Evolutionary conservation across 92 coral and sea anemone genomes (phyloP).

Genomic region (Palythoa grandis): DNA sequence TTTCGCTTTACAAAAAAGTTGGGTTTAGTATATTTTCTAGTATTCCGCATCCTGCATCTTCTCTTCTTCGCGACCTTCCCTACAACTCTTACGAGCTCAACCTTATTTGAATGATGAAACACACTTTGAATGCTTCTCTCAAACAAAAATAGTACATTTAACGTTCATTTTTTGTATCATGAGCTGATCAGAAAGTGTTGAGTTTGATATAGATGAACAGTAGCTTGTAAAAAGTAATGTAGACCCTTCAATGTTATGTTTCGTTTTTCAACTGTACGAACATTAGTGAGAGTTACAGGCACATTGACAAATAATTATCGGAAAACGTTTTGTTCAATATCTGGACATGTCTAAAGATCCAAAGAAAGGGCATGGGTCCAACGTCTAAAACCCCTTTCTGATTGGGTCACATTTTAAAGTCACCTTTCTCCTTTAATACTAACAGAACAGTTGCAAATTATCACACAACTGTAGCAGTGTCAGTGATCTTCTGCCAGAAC

Average conservation of each 20-base stretch:
- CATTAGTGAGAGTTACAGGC: too few species aligned
- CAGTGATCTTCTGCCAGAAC: too few species aligned
- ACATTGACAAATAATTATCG: neutral
- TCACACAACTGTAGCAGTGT: too few species aligned
- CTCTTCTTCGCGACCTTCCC: slow-evolving; percentile 34
- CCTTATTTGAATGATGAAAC: neutral
- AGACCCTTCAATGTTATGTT: too few species aligned
- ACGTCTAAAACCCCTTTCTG: too few species aligned
- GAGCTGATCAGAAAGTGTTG: neutral
- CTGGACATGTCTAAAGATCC: neutral
- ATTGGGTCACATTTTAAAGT: too few species aligned
- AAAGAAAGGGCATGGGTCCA: neutral
- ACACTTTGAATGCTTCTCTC: neutral
- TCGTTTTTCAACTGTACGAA: too few species aligned
- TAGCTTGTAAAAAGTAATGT: neutral
- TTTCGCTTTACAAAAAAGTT: slow-evolving; percentile 67
- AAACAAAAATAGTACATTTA: neutral
- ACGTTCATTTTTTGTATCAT: neutral
- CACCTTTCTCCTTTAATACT: too few species aligned
- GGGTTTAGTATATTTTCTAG: slow-evolving; percentile 41
- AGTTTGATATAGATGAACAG: neutral
- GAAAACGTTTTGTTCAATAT: neutral
- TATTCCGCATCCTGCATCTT: slow-evolving; percentile 37
- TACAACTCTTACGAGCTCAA: slow-evolving; percentile 40
- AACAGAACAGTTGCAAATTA: too few species aligned